phyloP scores from a whole-genome alignment of 2,888 invertebrate species.

The Strigamia maritima region DNA sequence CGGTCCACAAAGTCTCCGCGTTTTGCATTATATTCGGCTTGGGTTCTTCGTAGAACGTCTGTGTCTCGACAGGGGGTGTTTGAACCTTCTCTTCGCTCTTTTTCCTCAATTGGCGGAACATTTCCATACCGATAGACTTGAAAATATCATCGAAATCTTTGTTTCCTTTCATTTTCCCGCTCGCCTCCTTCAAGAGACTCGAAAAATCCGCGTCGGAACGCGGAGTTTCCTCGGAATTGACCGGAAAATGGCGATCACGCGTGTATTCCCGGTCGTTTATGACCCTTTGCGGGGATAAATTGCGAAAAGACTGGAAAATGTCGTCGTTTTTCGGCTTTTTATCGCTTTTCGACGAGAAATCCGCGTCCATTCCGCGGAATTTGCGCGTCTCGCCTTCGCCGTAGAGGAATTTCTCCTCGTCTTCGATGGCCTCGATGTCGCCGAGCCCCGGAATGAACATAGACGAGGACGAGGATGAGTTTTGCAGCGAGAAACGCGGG shows the following conservation, averaged over 20 bases:
- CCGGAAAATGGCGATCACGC: no score
- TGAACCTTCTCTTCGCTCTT: not conserved
- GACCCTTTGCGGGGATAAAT: not conserved
- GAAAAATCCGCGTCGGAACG: not conserved
- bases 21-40: not conserved
- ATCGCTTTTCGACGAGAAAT: not conserved
- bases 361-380: not conserved
- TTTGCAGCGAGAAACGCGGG: not conserved
- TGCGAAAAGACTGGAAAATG: not conserved
- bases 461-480: not conserved
- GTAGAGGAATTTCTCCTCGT: constrained; percentile 51
- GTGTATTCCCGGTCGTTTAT: not conserved
- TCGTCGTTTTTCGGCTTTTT: no score
- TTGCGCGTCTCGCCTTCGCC: constrained; percentile 44
- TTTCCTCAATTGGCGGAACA: not conserved
- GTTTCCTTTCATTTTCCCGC: not conserved
- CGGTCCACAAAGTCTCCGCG: not conserved
- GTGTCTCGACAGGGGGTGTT: not conserved
- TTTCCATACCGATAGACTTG: not conserved
- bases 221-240: no score
- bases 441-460: constrained; percentile 41
- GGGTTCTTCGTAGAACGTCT: no score
- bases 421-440: constrained; percentile 45
- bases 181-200: not conserved
- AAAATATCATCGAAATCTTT: not conserved